Conservation (phyloP, 2,888 invertebrate genomes). For the Drosophila subsilvestris region DNA sequence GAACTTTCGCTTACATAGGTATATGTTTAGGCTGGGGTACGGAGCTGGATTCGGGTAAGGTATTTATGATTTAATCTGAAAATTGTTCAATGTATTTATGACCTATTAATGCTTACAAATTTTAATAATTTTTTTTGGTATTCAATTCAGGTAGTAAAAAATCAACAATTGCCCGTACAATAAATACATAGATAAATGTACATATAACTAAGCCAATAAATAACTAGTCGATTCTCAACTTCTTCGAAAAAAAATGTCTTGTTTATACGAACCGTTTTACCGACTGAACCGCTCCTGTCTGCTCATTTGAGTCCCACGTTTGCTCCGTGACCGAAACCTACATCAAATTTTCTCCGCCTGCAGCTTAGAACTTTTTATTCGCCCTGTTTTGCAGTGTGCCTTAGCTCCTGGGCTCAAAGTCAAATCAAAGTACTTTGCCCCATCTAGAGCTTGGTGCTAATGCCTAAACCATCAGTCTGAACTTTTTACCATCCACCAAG, state of each 20-base stretch:
- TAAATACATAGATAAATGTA: too few relatives aligned
- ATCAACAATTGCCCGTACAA: too few relatives aligned
- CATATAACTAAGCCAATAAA: too few relatives aligned
- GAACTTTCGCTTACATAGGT: slow-evolving; percentile 12
- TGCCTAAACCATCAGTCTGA: slow-evolving; percentile 60
- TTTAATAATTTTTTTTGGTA: not conserved
- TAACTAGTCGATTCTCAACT: too few relatives aligned
- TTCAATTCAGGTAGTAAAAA: too few relatives aligned
- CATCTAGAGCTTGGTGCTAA: slow-evolving; percentile 47
- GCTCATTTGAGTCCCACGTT: slow-evolving; percentile 20
- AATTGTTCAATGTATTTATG: not conserved
- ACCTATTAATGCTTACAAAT: not conserved
- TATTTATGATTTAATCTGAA: not conserved
- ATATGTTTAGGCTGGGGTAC: not conserved
- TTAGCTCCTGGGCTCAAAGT: slow-evolving; percentile 59
- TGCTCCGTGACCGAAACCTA: slow-evolving; percentile 45
- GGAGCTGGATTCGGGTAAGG: not conserved
- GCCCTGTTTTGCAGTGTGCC: slow-evolving; percentile 8
- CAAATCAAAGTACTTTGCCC: slow-evolving; percentile 72
- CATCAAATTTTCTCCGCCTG: slow-evolving; percentile 56
- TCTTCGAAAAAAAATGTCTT: not conserved
- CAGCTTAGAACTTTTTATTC: slow-evolving; percentile 49
- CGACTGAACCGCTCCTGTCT: slow-evolving; percentile 57
- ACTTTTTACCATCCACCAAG: slow-evolving; percentile 52
- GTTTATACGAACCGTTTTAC: not conserved